Base-by-base conservation (phyloP, 2,888 invertebrate genomes). In the Dicyrtomina minuta region DNA sequence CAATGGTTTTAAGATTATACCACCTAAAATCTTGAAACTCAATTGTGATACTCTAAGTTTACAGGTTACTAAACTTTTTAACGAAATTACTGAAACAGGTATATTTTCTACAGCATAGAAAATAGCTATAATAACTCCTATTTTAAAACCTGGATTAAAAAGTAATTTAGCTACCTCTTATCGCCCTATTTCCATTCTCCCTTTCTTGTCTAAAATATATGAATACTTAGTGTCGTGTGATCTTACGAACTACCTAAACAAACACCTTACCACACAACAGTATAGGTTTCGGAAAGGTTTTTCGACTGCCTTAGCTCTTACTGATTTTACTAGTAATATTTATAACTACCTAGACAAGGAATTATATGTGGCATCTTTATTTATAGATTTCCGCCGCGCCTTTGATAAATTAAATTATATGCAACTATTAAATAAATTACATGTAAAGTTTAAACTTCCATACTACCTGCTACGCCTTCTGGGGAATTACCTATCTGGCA, bases 1-100 rank as follows among this genome's bases (percentile, higher is more conserved):
- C n/a, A n/a, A n/a, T 59, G 59, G 22, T 20, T 3, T 39, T 17
- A 10, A n/a, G 12, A 33, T 39, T 17, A 41, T 59, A 20, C 41
- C 59, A 20, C 17, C 59, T 41, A n/a, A 41, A 41, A 59, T 59
- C 15, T 17, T 59, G 12, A 59, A 59, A 59, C 15, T 41, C 10
- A 41, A 59, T 8, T 10, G 39, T 17, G 20, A 59, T 5, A 12
- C 13, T n/a, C 17, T 59, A 2, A 59, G 20, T 5, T 13, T 8
- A 5, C 15, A 17, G 17, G 13, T 59, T 17, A n/a, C n/a, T n/a
- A n/a, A n/a, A n/a, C n/a, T n/a, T n/a, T n/a, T n/a, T n/a, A n/a
- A n/a, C n/a, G n/a, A 20, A 27, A 56, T 56, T 4, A 4, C 5
- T 56, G 3, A 3, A 5, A 56, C 27, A n/a, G 56, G 56, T 33